phyloP scores from a whole-genome alignment of 2,888 invertebrate genomes.

The Cryptocephalus primarius region DNA sequence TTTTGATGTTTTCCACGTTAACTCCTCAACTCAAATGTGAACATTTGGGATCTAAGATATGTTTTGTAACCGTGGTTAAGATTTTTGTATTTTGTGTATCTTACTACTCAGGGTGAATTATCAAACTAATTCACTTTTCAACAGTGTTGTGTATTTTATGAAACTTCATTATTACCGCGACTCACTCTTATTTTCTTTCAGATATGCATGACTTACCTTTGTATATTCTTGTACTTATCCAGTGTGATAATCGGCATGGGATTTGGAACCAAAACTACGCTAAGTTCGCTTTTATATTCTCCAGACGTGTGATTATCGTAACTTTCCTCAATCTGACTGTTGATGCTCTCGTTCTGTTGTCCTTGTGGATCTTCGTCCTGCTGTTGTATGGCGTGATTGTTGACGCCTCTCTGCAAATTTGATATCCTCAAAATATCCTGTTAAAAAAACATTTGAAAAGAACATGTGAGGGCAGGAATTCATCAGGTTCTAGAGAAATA shows the following conservation, averaged over 20 bases:
- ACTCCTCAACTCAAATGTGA: no score
- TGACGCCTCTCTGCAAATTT: slow-evolving; percentile 21
- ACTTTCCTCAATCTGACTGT: slow-evolving; percentile 1
- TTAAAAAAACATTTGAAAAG: slow-evolving; percentile 4
- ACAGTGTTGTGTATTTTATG: no score
- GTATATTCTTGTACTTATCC: slow-evolving; percentile 34
- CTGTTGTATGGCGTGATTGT: slow-evolving; percentile 8
- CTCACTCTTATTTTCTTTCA: no score
- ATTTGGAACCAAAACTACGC: slow-evolving; percentile 36
- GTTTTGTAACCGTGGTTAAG: no score
- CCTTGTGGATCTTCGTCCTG: not conserved
- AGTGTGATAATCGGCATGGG: slow-evolving; percentile 37
- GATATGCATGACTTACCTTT: slow-evolving; percentile 19
- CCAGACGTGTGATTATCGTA: not conserved
- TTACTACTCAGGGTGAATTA: no score
- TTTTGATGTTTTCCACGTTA: no score
- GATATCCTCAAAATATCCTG: slow-evolving; percentile 25
- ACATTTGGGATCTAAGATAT: no score
- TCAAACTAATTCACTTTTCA: no score
- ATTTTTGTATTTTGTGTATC: no score
- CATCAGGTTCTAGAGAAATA: no score
- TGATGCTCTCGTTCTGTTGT: slow-evolving; percentile 1
- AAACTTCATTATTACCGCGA: no score
- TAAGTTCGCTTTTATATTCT: slow-evolving; percentile 34
- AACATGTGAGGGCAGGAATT: no score